Base-by-base conservation (phyloP, 37 sponge, comb jelly and placozoan genomes). In the Petrosia ficiformis region DNA sequence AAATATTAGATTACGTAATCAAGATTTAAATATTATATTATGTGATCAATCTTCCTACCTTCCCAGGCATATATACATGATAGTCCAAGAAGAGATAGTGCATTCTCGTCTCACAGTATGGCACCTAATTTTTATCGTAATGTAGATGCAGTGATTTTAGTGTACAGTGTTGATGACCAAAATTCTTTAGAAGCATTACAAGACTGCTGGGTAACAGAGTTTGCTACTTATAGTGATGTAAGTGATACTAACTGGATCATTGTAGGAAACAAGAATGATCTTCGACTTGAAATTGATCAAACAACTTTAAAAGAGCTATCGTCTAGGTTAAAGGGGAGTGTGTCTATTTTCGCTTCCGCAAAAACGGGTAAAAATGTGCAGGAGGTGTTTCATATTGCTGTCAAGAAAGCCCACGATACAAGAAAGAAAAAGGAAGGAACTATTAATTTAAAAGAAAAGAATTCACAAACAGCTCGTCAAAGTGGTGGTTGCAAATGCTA, bases 121-220 rank as follows among this genome's bases (percentile, higher is more conserved):
- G 22, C 63, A 29, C 22, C 28, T 61, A 61, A 26, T n/a, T 26
- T 61, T 61, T 61, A 61, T 29, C 63, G 63, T 5, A 61, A 61
- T n/a, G 63, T 22, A n/a, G 63, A 61, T 61, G 63, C n/a, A 11
- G 63, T 61, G 25, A 61, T 61, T n/a, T 29, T 61, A 29, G 63
- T 61, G 26, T 61, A 26, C 63, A 22, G 25, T 6, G 63, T 61
- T 24, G 63, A 61, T 29, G 28, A 61, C 5, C 14, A 61, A 8
- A 24, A 8, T 6, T n/a, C 63, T 26, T n/a, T 61, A 22, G 63
- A 61, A 5, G 63, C 63, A 61, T 29, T 61, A 22, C 63, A 61
- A 29, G 63, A 61, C 63, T 61, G 63, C 63, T 61, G 63, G 63
- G 63, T 61, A 11, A 61, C 63, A n/a, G 63, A 61, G n/a, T 61